phyloP scores from a whole-genome alignment of 2,888 invertebrate genomes.

The Marasmarcha lunaedactyla region DNA sequence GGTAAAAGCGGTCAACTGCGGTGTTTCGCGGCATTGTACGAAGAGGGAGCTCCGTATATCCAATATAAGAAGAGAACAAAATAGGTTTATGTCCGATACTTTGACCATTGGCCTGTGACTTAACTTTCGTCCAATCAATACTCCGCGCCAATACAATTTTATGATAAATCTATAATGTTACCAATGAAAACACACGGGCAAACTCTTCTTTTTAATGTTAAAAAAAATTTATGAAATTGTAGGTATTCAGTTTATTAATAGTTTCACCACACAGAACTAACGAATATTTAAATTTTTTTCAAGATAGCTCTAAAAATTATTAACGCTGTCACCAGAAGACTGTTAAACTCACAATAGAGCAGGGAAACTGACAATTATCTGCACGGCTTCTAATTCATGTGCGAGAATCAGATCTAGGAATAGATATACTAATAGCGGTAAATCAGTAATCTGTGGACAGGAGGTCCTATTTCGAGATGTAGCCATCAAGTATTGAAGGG shows the following conservation, averaged over 20 bases:
- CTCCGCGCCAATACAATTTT: conserved; percentile 23
- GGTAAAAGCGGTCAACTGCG: conserved; percentile 36
- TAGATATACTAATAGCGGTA: conserved; percentile 10
- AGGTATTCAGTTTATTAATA: too few relatives aligned
- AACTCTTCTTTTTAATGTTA: too few relatives aligned
- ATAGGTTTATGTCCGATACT: conserved; percentile 70
- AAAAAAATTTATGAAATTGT: too few relatives aligned
- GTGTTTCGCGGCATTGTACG: conserved; percentile 27
- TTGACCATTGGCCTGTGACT: conserved; percentile 68
- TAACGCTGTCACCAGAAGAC: too few relatives aligned
- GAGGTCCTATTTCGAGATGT: conserved; percentile 33
- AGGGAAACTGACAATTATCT: too few relatives aligned
- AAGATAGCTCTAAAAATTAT: too few relatives aligned
- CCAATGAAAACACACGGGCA: too few relatives aligned
- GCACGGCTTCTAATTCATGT: not conserved
- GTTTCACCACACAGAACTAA: too few relatives aligned
- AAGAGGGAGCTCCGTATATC: conserved; percentile 61
- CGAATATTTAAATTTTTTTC: too few relatives aligned
- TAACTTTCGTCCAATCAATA: conserved; percentile 55
- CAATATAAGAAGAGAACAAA: conserved; percentile 71
- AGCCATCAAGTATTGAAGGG: conserved; percentile 52
- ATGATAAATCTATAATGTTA: too few relatives aligned
- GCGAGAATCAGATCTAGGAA: conserved; percentile 1
- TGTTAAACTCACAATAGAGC: too few relatives aligned
- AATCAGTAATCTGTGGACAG: conserved; percentile 23